Conservation (phyloP, 2,113 vertebrate genomes). For the Apteryx mantelli region DNA sequence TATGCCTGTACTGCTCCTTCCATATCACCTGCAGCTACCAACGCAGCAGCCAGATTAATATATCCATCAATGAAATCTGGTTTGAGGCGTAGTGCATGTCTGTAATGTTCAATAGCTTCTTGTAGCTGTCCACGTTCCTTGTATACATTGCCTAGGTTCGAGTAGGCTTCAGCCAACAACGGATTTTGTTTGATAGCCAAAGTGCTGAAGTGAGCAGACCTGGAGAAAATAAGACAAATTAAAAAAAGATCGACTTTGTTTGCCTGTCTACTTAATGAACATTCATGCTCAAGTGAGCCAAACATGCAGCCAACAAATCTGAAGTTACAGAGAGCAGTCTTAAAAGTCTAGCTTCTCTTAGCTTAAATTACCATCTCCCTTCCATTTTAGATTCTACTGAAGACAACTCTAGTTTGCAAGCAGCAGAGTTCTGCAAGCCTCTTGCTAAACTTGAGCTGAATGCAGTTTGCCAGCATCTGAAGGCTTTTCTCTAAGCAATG, state of each 20-base stretch:
- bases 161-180: constrained; percentile 98
- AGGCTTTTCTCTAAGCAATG: neutral
- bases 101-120: constrained; percentile 98
- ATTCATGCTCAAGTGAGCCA: neutral
- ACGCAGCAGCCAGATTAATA: constrained; percentile 96
- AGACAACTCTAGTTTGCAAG: neutral
- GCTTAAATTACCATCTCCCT: neutral
- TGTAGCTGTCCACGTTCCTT: constrained; percentile 98
- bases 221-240: constrained; percentile 65
- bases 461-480: neutral
- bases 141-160: constrained; percentile 97
- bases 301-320: neutral
- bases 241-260: neutral
- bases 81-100: constrained; percentile 94
- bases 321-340: neutral
- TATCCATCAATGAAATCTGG: constrained; percentile 99
- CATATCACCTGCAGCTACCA: constrained; percentile 98
- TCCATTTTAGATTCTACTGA: neutral
- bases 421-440: neutral
- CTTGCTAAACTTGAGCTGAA: neutral
- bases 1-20: constrained; percentile 99
- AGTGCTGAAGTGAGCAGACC: constrained; percentile 99
- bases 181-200: constrained; percentile 99
- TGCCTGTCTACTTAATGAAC: neutral
- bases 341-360: neutral